These are phyloP conservation scores for Thelaira solivaga DNA, from an alignment of 2,888 invertebrate genomes.

Conservation along the genomic window DNA sequence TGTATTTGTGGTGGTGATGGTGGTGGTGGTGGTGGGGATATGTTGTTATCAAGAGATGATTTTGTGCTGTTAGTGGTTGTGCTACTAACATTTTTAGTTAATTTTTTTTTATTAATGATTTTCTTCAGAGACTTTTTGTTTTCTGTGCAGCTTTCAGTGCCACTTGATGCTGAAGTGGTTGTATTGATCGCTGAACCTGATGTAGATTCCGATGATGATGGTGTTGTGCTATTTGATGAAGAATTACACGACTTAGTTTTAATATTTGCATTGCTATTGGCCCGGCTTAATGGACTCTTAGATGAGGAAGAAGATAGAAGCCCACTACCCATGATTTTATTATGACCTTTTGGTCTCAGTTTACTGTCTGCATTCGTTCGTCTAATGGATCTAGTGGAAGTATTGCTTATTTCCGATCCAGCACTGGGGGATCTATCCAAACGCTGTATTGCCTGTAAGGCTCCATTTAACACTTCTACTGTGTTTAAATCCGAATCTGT, in stretches of 20 bases:
- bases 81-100: slow-evolving; percentile 48
- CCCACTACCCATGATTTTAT: slow-evolving; percentile 50
- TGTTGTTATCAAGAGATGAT: slow-evolving; percentile 67
- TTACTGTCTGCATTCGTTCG: slow-evolving; percentile 77
- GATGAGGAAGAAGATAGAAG: slow-evolving; percentile 16
- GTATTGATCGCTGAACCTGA: background rate
- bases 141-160: slow-evolving; percentile 74
- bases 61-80: slow-evolving; percentile 48
- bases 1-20: slow-evolving; percentile 64
- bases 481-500: slow-evolving; percentile 71
- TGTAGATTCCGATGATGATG: slow-evolving; percentile 12
- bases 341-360: slow-evolving; percentile 68
- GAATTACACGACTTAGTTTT: slow-evolving; percentile 75
- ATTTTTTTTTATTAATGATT: slow-evolving; percentile 69
- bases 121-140: slow-evolving; percentile 68
- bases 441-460: slow-evolving; percentile 64
- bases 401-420: slow-evolving; percentile 78
- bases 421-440: slow-evolving; percentile 77
- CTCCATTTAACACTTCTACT: slow-evolving; percentile 60
- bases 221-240: slow-evolving; percentile 4
- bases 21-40: slow-evolving; percentile 65
- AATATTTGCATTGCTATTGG: slow-evolving; percentile 68
- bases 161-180: slow-evolving; percentile 67
- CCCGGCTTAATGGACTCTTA: slow-evolving; percentile 68
- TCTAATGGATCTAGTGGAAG: slow-evolving; percentile 71